Evolutionary conservation across 2,113 vertebrate species (phyloP).

Genomic region (Bubalus kerabau): DNA sequence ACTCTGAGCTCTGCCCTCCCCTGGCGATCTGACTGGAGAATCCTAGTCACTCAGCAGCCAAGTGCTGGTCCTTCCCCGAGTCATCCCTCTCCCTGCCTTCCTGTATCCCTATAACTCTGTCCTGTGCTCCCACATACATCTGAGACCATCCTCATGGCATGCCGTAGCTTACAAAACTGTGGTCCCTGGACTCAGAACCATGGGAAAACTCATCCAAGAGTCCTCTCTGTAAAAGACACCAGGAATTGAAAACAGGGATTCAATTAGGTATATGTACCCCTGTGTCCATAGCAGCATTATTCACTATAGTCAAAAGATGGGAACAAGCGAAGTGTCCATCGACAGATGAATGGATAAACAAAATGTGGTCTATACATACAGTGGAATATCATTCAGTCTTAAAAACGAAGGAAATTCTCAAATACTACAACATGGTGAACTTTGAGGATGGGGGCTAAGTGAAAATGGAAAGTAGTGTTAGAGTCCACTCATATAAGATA

Average conservation of each 20-base stretch:
- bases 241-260: not conserved
- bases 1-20: accelerated
- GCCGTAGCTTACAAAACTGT: not conserved
- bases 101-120: accelerated
- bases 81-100: not conserved
- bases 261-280: accelerated
- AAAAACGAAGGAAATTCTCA: not conserved
- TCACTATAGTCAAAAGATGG: not conserved
- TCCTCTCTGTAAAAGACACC: not conserved
- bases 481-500: accelerated
- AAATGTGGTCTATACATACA: not conserved
- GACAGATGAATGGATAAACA: not conserved
- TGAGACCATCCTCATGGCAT: accelerated
- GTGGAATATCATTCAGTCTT: not conserved
- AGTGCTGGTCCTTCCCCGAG: accelerated
- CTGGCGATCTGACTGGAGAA: accelerated
- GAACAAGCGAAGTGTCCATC: not conserved
- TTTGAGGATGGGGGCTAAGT: not conserved
- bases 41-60: not conserved
- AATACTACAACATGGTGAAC: accelerated
- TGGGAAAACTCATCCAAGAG: not conserved
- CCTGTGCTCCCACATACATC: not conserved
- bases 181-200: not conserved
- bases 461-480: not conserved
- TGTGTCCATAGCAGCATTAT: accelerated